Percentiles rank a stretch among this genome's conserved stretches.
Evolutionary conservation across 2,113 vertebrate species (phyloP).

Genomic region (Mesitornis unicolor): DNA sequence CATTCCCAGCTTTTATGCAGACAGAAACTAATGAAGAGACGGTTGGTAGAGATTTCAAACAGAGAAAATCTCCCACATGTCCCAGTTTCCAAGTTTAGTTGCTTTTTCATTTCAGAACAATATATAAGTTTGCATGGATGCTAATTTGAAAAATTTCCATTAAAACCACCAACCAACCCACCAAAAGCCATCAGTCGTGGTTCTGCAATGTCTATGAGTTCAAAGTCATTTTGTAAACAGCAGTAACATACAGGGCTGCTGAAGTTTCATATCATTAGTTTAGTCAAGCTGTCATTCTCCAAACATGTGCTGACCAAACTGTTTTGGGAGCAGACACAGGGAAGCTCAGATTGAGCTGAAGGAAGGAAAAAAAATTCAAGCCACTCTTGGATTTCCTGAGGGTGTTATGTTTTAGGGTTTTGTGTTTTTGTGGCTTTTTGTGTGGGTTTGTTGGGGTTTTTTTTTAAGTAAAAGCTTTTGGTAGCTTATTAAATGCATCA

Average conservation of each 20-base stretch:
- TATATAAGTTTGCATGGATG: background rate
- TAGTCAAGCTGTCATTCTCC: background rate
- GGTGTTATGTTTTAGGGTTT: background rate
- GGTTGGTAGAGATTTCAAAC: background rate
- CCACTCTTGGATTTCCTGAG: background rate
- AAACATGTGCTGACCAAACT: background rate
- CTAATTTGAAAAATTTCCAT: background rate
- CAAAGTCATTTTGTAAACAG: background rate
- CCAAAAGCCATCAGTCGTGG: background rate
- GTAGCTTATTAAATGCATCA: background rate
- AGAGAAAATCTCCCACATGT: background rate
- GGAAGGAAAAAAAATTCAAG: background rate
- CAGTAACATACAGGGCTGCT: background rate
- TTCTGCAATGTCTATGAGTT: background rate
- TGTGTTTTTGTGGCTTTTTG: too few species aligned
- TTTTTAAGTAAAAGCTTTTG: background rate
- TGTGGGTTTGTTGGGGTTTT: background rate
- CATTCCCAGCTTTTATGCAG: rapidly evolving
- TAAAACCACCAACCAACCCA: too few species aligned
- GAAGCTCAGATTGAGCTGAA: background rate
- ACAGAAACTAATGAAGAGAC: background rate
- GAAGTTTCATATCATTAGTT: background rate
- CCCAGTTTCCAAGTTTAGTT: background rate
- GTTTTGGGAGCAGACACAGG: background rate
- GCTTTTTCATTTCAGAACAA: background rate